Base-by-base conservation (phyloP, 2,888 invertebrate genomes). In the Gastrophysa polygoni region DNA sequence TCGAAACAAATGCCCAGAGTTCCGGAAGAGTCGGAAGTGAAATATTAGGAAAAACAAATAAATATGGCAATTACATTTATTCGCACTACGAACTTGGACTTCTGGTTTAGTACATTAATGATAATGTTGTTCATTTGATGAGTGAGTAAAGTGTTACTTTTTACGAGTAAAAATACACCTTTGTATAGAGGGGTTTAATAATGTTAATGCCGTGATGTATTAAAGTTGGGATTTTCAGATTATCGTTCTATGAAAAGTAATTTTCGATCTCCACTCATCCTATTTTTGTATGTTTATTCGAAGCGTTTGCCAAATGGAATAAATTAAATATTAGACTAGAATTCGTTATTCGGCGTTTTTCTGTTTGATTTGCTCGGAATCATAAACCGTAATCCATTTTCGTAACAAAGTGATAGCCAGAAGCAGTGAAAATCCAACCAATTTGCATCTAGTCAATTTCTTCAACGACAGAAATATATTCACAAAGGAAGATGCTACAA, bases 1-100 rank as follows among this genome's bases (percentile, higher is more conserved):
- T 8, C n/a, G n/a, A n/a, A 54, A 54, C 24, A 44, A 54, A 54
- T 54, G 28, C 43, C 44, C 16, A 14, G 17, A 44, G 43, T 49
- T 49, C 18, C 17, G 21, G 17, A 29, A 24, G 24, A 17, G 52
- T 18, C 20, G 20, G 20, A 11, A 14, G 52, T n/a, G n/a, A 52
- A 52, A 52, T 38, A 38, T 52, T 16, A 18, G n/a, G 38, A 52
- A 38, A 16, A 38, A 50, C 28, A 17, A 29, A n/a, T n/a, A n/a
- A n/a, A 50, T 28, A 10, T 24, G 50, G 20, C 21, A n/a, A 50
- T 50, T 50, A 24, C 28, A 17, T 50, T 50, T 50, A 14, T 50
- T 8, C 8, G 16, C 50, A 11, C 4, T 16, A 1, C 1, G 14
- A 38, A 38, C 38, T 38, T 14, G n/a, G n/a, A n/a, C n/a, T n/a